Base-by-base conservation (phyloP, 92 coral and sea anemone genomes). In the Micromussa lordhowensis region DNA sequence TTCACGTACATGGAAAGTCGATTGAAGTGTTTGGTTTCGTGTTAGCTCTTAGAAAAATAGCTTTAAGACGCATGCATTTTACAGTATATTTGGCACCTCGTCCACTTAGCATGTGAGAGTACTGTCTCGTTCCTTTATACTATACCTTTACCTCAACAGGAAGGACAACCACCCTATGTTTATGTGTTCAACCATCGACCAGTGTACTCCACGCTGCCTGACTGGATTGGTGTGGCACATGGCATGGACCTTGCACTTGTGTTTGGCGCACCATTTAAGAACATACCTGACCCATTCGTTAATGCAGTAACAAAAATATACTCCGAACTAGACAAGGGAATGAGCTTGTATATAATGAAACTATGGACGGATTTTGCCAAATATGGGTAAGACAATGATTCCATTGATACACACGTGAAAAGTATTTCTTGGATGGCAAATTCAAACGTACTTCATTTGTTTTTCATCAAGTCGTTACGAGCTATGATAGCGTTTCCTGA, bases 351-450 rank as follows among this genome's bases (percentile, higher is more conserved):
- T 38, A 80, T 92, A 35, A 96, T 96, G 90, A 82, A 77, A 79
- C 71, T 92, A 53, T 96, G 98, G 98, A 83, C 95, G 30, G 93
- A 92, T 84, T 96, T 96, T 90, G 98, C 98, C 36, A 96, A 96
- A 87, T 83, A 73, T 77, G 98, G 98, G 98, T 96, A 87, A 76
- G 96, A 55, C 11, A 22, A 40, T 3, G 8, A 22, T 57, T 61
- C 22, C 0, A 13, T 8, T 10, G 59, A 2, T 30, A 38, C 26
- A 36, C 48, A 40, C 7, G 48, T 40, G 48, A 36, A 40, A 40
- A 4, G 4, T 40, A 40, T 40, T 40, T 40, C 48, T 40, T 40
- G 48, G 48, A 40, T 40, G 48, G 48, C 48, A 4, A 40, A 40
- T 40, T 40, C 48, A 40, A 4, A 4, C 48, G 10, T 40, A 0